These are phyloP conservation scores for Neotragus pygmaeus DNA, from an alignment of 2,113 vertebrate genomes.

Conservation along the genomic window DNA sequence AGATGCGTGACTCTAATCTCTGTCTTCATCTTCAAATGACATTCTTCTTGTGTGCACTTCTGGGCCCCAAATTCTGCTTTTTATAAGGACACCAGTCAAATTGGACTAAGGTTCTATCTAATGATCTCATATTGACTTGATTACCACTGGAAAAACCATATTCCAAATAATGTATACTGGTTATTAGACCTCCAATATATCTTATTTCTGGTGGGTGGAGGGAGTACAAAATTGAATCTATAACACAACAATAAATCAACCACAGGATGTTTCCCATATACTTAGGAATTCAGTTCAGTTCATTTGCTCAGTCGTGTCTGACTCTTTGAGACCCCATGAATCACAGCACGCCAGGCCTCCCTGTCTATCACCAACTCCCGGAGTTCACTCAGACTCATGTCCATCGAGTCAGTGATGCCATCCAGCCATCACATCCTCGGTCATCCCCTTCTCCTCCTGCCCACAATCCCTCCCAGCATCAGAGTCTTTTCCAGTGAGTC, in stretches of 20 bases:
- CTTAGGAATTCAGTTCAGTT: too few relatives aligned
- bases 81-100: background rate
- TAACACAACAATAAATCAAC: background rate
- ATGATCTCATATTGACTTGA: background rate
- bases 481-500: too few relatives aligned
- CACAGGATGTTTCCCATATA: background rate
- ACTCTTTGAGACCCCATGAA: too few relatives aligned
- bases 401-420: too few relatives aligned
- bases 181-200: background rate
- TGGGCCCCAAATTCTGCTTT: background rate
- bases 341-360: too few relatives aligned
- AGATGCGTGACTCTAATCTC: background rate
- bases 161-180: background rate
- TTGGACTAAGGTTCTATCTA: background rate
- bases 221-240: background rate
- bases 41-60: background rate
- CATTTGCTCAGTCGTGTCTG: too few relatives aligned
- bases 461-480: too few relatives aligned
- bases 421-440: too few relatives aligned
- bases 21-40: background rate
- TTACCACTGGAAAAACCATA: background rate
- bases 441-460: too few relatives aligned
- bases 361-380: too few relatives aligned
- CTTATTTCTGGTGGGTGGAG: background rate
- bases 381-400: too few relatives aligned